phyloP scores from a whole-genome alignment of 2,888 invertebrate genomes.

The Neocrepidodera transversa region DNA sequence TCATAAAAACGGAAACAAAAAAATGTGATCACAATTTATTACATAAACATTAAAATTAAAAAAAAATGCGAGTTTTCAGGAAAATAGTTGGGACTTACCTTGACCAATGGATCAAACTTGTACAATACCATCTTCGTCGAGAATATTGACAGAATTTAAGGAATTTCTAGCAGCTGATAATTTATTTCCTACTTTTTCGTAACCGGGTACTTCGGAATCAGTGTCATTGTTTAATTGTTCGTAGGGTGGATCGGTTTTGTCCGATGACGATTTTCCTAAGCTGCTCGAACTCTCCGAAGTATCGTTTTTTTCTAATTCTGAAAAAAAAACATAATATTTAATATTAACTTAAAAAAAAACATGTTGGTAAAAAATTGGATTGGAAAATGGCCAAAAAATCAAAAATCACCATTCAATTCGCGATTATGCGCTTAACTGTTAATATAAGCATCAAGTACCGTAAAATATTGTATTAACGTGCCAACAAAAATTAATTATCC shows the following conservation, averaged over 20 bases:
- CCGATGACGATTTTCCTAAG: slow-evolving; percentile 40
- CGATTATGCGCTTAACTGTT: too few relatives aligned
- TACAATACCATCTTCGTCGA: slow-evolving; percentile 51
- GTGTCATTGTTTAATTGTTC: slow-evolving; percentile 46
- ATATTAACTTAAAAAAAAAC: background rate
- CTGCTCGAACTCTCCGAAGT: slow-evolving; percentile 50
- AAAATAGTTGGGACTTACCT: too few relatives aligned
- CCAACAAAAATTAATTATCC: too few relatives aligned
- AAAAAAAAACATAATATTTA: background rate
- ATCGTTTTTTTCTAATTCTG: slow-evolving; percentile 31
- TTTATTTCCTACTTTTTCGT: slow-evolving; percentile 46
- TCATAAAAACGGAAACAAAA: too few relatives aligned
- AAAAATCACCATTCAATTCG: too few relatives aligned
- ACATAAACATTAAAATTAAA: too few relatives aligned
- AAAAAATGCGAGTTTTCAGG: too few relatives aligned
- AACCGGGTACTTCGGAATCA: slow-evolving; percentile 49
- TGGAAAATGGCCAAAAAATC: too few relatives aligned
- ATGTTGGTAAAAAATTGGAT: too few relatives aligned
- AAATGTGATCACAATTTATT: too few relatives aligned
- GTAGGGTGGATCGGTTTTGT: slow-evolving; percentile 48
- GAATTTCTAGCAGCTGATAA: slow-evolving; percentile 30
- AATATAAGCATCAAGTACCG: too few relatives aligned
- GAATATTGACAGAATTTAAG: slow-evolving; percentile 42
- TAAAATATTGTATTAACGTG: too few relatives aligned
- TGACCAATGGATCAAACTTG: slow-evolving; percentile 51